A percentile compares a stretch with the other conserved stretches of the same genome.
Evolutionary conservation across 1,140 invertebrate species (phyloP).

Genomic region (Sesamia nonagrioides): DNA sequence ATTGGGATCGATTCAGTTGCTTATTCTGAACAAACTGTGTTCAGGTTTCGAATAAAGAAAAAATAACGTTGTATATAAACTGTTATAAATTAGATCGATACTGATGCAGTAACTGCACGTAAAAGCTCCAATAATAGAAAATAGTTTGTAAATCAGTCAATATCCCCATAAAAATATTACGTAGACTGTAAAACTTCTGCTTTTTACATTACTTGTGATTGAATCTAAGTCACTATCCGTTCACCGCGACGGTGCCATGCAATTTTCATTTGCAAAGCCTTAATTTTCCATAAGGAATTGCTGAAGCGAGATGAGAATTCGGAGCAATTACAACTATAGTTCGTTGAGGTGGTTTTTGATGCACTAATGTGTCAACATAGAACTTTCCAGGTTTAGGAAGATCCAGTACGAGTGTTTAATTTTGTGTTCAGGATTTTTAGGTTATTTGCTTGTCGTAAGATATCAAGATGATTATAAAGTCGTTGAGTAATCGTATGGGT

Average conservation of each 20-base stretch:
- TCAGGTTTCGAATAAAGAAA: too few species aligned
- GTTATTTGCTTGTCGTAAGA: not conserved
- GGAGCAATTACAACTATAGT: slow-evolving; percentile 66
- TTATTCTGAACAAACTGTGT: too few species aligned
- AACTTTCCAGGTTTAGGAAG: not conserved
- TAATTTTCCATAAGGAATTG: slow-evolving; percentile 76
- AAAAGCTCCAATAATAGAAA: too few species aligned
- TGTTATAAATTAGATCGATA: too few species aligned
- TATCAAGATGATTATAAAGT: not conserved
- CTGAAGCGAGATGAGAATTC: slow-evolving; percentile 58
- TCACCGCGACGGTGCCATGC: slow-evolving; percentile 58
- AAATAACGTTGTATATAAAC: too few species aligned
- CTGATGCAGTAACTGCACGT: too few species aligned
- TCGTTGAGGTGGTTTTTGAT: slow-evolving; percentile 61
- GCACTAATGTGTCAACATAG: not conserved
- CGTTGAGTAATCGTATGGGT: too few species aligned
- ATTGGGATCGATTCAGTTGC: too few species aligned
- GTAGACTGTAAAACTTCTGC: slow-evolving; percentile 26
- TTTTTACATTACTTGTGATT: slow-evolving; percentile 66
- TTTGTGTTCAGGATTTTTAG: not conserved
- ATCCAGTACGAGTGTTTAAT: slow-evolving; percentile 22
- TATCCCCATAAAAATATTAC: not conserved
- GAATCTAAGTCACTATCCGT: slow-evolving; percentile 72
- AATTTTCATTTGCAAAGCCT: slow-evolving; percentile 77
- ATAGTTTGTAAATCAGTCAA: not conserved